These are phyloP conservation scores for Marmota flaviventris DNA, from an alignment of 2,113 vertebrate species.

Conservation along the genomic window DNA sequence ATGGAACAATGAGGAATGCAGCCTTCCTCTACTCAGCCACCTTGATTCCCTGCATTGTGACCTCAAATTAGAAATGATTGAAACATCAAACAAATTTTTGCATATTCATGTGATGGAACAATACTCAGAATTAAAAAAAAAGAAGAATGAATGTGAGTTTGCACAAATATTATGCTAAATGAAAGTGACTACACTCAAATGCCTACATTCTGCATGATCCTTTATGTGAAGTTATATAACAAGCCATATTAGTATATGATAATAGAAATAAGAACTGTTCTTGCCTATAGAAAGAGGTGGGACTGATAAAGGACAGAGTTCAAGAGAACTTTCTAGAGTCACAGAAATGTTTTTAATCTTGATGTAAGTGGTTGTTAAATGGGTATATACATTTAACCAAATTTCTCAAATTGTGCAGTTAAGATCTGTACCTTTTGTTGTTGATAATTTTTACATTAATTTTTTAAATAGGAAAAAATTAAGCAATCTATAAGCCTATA, in stretches of 20 bases:
- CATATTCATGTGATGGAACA: background rate
- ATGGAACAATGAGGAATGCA: too few relatives aligned
- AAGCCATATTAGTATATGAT: background rate
- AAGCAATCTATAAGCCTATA: background rate
- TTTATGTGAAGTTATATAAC: background rate
- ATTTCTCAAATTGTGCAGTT: background rate
- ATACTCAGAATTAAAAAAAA: background rate
- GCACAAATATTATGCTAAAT: background rate
- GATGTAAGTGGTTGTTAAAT: background rate
- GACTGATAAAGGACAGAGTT: background rate
- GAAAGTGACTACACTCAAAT: background rate
- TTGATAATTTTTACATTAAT: slow-evolving; percentile 23
- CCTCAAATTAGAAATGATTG: background rate
- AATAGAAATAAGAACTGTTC: background rate
- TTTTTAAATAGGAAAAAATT: background rate
- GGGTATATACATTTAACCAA: background rate
- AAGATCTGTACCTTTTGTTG: background rate
- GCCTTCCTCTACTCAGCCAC: too few relatives aligned
- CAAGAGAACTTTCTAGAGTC: background rate
- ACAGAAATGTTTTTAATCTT: background rate
- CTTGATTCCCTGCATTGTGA: background rate
- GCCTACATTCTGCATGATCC: background rate
- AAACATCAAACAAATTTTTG: background rate
- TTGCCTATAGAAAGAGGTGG: background rate
- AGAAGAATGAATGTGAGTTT: background rate